phyloP scores from a whole-genome alignment of 2,888 invertebrate species.

The Macaria liturata region DNA sequence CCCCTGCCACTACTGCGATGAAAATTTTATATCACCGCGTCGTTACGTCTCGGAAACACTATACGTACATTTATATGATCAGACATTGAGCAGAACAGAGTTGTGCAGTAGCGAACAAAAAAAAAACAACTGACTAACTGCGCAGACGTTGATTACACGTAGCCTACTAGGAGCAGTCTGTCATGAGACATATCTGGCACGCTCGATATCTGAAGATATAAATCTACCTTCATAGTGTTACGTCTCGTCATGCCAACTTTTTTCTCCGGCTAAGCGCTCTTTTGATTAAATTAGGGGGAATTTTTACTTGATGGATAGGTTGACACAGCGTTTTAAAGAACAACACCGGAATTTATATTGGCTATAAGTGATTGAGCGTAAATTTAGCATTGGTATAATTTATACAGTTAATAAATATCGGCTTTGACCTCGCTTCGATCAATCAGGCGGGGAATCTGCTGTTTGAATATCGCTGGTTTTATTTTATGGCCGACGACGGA shows the following conservation, averaged over 20 bases:
- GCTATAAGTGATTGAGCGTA: constrained; percentile 76
- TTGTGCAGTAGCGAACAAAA: too few species aligned
- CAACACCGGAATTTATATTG: constrained; percentile 76
- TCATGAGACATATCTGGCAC: too few species aligned
- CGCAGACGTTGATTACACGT: too few species aligned
- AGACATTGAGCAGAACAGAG: too few species aligned
- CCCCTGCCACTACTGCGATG: constrained; percentile 58
- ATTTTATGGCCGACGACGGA: constrained; percentile 24
- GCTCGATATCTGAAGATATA: too few species aligned
- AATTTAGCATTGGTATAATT: constrained; percentile 61
- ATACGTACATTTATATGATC: too few species aligned
- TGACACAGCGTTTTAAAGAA: constrained; percentile 78
- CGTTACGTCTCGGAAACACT: constrained; percentile 54
- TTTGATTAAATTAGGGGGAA: constrained; percentile 83
- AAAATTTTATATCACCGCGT: constrained; percentile 77
- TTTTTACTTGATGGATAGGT: constrained; percentile 81
- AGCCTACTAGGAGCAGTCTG: too few species aligned
- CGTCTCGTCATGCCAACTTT: constrained; percentile 74
- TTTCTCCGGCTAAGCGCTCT: constrained; percentile 80
- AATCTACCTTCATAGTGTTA: constrained; percentile 38
- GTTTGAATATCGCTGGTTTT: constrained; percentile 30
- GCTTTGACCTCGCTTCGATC: constrained; percentile 50
- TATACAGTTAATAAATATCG: constrained; percentile 74
- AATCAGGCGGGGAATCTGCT: constrained; percentile 41
- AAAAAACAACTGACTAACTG: too few species aligned